Base-by-base conservation (phyloP, 2,888 invertebrate species). In the Nowickia ferox region DNA sequence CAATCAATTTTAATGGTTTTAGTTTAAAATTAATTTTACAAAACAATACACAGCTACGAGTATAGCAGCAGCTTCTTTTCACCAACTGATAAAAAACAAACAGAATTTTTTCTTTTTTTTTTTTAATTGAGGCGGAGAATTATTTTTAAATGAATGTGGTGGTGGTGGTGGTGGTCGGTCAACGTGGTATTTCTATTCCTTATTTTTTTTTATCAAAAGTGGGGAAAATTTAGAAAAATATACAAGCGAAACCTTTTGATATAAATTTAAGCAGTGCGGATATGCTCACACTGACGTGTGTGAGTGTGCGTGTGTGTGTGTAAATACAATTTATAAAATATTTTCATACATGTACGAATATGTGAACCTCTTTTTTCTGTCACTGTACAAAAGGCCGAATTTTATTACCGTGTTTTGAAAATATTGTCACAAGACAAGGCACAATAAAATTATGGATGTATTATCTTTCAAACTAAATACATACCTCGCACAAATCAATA, bases 1-100 rank as follows among this genome's bases (percentile, higher is more conserved):
- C 22, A 77, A 74, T 55, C 74, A 48, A 30, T 74, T 71, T 65
- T 76, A 66, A 80, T 76, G 84, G 84, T 80, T 84, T 78, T 71
- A 71, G 55, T 71, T 38, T 71, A 75, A 63, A 65, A 68, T 30
- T 69, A 19, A 48, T 15, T 69, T 30, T 8, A 1, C 13, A 19
- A 42, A 46, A 19, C 8, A n/a, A 46, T 22, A 59, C 10, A 51
- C 3, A 30, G 30, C 5, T 17, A n/a, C 17, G 19, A n/a, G n/a
- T n/a, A 65, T 19, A 55, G 13, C 10, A 38, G 17, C 30, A n/a
- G 59, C 15, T 30, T n/a, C 22, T 38, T 55, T 48, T 61, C 2
- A 55, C 51, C 15, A 48, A 42, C 5, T 42, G 74, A 75, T 75
- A 63, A 75, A 61, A 61, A 51, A 17, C 6, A 22, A 13, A 44